Base-by-base conservation (phyloP, 2,888 invertebrate genomes). In the Lydus trimaculatus region DNA sequence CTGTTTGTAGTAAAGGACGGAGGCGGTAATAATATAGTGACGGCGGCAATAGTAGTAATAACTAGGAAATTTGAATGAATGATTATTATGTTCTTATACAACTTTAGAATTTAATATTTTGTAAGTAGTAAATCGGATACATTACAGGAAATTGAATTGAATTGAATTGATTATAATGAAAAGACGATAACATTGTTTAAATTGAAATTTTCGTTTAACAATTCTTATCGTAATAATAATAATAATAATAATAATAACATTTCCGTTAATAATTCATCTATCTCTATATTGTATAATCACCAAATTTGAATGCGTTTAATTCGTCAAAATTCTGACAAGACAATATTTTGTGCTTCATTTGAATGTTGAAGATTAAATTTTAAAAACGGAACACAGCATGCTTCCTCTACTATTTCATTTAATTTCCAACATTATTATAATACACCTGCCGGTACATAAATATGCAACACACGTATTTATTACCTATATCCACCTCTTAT, bases 381-480 rank as follows among this genome's bases (percentile, higher is more conserved):
- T 15, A 58, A 58, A 33, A 33, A 9, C 2, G 1, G 17, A n/a
- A 43, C 43, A 7, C 48, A 52, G 52, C 61, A 11, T 52, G 25
- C 25, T 25, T 52, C 52, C 25, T 17, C 31, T 36, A n/a, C 36
- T 39, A 31, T 36, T 36, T 36, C 17, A 61, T 61, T 17, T 61
- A 61, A 61, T 61, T 36, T 17, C 31, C 52, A 52, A 23, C 52
- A 20, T 58, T 28, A 59, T 31, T 36, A 61, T n/a, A 33, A 33
- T 36, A 61, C 61, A 61, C 61, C 61, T 61, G 61, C 61, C 20
- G 61, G 11, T 61, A 8, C 15, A 36, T 61, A 25, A 39, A 36
- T 39, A 61, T 36, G 23, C 61, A 61, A 17, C 13, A 36, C 61
- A 61, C 61, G 61, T 52, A 20, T 48, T 48, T 48, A 48, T 48